phyloP scores from a whole-genome alignment of 1,140 invertebrate species.

The Chironomus striatipennis region DNA sequence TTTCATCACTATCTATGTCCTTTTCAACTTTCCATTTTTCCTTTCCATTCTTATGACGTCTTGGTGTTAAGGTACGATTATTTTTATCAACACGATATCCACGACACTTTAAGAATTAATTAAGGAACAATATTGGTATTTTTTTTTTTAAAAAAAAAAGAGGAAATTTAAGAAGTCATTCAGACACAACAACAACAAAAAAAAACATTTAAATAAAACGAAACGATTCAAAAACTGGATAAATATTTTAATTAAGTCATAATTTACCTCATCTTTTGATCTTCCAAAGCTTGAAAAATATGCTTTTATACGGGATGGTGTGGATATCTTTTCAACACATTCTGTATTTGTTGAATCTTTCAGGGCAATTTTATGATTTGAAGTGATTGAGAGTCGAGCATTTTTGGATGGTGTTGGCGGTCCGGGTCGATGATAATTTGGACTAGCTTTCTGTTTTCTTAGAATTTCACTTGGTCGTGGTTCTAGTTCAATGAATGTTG shows the following conservation, averaged over 20 bases:
- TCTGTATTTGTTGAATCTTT: constrained; percentile 30
- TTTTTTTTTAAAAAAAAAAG: no score
- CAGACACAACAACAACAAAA: no score
- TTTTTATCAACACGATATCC: not conserved
- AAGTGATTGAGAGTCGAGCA: constrained; percentile 40
- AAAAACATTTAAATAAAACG: no score
- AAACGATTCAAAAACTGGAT: not conserved
- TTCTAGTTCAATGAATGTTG: no score
- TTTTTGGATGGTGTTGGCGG: constrained; percentile 76
- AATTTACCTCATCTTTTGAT: constrained; percentile 31
- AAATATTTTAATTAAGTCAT: not conserved
- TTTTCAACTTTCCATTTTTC: not conserved
- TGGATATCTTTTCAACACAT: constrained; percentile 30
- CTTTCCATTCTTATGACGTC: not conserved
- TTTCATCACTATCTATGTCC: not conserved
- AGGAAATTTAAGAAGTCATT: no score
- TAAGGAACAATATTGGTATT: no score
- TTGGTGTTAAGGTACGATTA: not conserved
- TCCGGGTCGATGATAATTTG: constrained; percentile 70
- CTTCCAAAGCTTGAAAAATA: constrained; percentile 32
- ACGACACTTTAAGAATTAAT: not conserved
- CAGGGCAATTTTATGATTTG: constrained; percentile 30
- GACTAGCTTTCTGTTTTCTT: constrained; percentile 50
- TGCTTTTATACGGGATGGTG: constrained; percentile 35
- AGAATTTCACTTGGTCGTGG: constrained; percentile 43